Conservation (phyloP, 2,113 vertebrate species). For the Porphyrio hochstetteri region DNA sequence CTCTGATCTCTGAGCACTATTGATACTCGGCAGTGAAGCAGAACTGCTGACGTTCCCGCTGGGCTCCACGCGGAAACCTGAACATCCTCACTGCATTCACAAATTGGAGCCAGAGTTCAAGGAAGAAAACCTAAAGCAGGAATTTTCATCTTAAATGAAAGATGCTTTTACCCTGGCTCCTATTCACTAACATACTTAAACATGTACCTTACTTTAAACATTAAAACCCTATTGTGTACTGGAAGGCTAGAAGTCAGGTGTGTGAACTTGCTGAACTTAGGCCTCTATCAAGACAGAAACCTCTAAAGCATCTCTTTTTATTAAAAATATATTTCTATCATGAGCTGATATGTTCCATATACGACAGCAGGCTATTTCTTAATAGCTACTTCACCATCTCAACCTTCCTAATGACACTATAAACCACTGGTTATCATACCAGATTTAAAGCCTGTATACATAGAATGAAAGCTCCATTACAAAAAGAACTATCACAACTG, state of each 20-base stretch:
- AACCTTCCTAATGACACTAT: neutral
- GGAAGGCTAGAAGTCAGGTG: neutral
- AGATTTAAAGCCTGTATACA: neutral
- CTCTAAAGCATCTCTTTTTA: neutral
- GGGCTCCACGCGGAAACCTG: neutral
- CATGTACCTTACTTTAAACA: neutral
- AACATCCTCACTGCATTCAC: slow-evolving; percentile 6
- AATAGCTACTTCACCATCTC: neutral
- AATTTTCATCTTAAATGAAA: slow-evolving; percentile 31
- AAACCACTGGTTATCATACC: neutral
- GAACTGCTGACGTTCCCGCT: slow-evolving; percentile 46
- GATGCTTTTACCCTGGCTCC: neutral
- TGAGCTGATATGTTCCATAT: neutral
- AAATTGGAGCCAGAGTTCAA: slow-evolving; percentile 41
- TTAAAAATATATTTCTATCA: slow-evolving; percentile 17
- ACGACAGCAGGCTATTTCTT: neutral
- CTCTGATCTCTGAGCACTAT: slow-evolving; percentile 45
- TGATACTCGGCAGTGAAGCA: slow-evolving; percentile 53
- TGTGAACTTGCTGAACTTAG: slow-evolving; percentile 12
- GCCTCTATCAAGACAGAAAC: neutral
- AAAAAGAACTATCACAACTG: neutral
- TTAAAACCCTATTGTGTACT: neutral
- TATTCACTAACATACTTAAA: neutral
- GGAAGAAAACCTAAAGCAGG: slow-evolving; percentile 30
- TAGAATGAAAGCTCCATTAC: neutral